Conservation (phyloP, 2,888 invertebrate genomes). For the Diarsia rubi region DNA sequence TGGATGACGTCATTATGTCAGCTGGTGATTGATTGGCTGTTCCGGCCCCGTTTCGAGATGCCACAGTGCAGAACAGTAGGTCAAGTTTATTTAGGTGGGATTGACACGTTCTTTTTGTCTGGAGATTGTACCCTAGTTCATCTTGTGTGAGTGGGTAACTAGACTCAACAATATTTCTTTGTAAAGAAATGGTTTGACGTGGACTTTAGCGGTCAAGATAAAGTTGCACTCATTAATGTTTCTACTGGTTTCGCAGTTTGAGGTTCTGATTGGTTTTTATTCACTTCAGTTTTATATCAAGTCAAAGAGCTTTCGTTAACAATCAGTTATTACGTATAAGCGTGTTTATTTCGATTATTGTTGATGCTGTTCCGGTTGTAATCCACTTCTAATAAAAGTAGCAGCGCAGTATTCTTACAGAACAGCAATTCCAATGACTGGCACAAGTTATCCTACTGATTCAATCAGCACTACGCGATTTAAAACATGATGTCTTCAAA, state of each 20-base stretch:
- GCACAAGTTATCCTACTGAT: slow-evolving; percentile 31
- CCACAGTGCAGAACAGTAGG: slow-evolving; percentile 55
- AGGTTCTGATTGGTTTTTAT: not conserved
- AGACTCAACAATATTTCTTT: not conserved
- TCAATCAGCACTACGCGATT: slow-evolving; percentile 31
- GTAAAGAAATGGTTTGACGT: not conserved
- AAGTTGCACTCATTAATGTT: not conserved
- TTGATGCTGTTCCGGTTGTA: not conserved
- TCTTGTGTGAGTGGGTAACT: not conserved
- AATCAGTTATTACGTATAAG: not conserved
- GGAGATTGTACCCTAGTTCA: not conserved
- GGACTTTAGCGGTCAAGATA: not conserved
- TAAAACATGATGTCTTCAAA: slow-evolving; percentile 60
- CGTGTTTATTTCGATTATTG: not conserved
- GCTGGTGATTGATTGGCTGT: slow-evolving; percentile 87
- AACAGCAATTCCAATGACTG: not conserved
- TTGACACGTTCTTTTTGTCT: slow-evolving; percentile 23
- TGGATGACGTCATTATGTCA: slow-evolving; percentile 90
- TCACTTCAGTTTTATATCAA: not conserved
- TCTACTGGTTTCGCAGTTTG: too few species aligned
- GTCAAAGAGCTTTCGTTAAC: not conserved
- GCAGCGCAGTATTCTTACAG: not conserved
- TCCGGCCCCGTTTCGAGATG: slow-evolving; percentile 69
- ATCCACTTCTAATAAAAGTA: not conserved
- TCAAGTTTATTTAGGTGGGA: slow-evolving; percentile 49